Evolutionary conservation across 2,888 invertebrate species (phyloP).

Genomic region (Adelphocoris suturalis): DNA sequence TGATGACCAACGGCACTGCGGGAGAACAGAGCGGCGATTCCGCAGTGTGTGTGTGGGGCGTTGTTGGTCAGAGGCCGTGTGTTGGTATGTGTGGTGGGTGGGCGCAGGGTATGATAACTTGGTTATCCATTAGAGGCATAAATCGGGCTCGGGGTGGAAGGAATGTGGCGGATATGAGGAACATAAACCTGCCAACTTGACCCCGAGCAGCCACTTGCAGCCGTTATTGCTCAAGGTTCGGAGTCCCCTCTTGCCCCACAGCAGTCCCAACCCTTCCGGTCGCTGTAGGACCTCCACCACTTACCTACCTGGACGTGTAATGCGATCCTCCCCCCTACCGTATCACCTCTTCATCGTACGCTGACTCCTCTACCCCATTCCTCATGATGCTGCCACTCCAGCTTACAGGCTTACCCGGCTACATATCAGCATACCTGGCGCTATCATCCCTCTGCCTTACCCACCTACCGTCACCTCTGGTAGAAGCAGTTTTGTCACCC

Average conservation of each 20-base stretch:
- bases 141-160: constrained; percentile 61
- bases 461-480: no score
- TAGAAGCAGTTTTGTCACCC: no score
- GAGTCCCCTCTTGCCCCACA: not conserved
- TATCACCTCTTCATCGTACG: no score
- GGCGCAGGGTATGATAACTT: constrained; percentile 59
- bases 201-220: constrained; percentile 50
- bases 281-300: constrained; percentile 6
- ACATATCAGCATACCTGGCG: no score
- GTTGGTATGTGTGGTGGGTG: not conserved
- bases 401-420: no score
- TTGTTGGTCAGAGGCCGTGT: not conserved
- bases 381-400: no score
- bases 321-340: not conserved
- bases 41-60: not conserved
- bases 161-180: constrained; percentile 69
- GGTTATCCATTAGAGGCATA: constrained; percentile 67
- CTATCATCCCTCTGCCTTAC: no score
- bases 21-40: not conserved
- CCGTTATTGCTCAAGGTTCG: constrained; percentile 58
- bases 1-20: constrained; percentile 24
- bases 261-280: not conserved
- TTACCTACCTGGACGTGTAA: constrained; percentile 8
- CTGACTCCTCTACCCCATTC: no score
- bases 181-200: constrained; percentile 66